Percentiles rank a stretch among this genome's conserved stretches.
phyloP scores from a whole-genome alignment of 2,113 vertebrate species.

The Odocoileus virginianus region DNA sequence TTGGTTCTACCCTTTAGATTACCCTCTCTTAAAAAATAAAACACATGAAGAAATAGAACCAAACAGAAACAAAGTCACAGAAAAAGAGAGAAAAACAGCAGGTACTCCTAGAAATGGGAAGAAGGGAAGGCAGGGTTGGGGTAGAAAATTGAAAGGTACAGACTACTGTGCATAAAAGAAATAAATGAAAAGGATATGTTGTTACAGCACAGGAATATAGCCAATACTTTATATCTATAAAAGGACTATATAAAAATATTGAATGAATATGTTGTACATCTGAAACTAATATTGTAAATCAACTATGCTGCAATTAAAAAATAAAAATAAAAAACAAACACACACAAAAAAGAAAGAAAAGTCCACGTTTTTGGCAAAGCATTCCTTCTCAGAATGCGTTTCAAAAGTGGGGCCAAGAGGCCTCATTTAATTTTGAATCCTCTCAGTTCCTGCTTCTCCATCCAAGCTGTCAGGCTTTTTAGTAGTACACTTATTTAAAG shows the following conservation, averaged over 20 bases:
- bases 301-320: not conserved
- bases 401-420: not conserved
- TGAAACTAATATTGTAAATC: not conserved
- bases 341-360: not conserved
- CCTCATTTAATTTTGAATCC: not conserved
- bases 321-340: accelerated
- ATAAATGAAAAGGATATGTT: not conserved
- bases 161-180: not conserved
- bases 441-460: not conserved
- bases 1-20: not conserved
- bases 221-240: not conserved
- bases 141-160: not conserved
- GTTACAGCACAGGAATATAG: not conserved
- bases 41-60: not conserved
- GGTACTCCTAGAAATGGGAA: not conserved
- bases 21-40: not conserved
- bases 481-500: not conserved
- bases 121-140: not conserved
- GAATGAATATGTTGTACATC: not conserved
- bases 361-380: not conserved
- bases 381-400: not conserved
- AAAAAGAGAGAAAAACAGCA: not conserved
- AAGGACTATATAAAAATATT: not conserved
- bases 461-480: not conserved
- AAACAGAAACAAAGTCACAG: not conserved